A percentile compares a stretch with the other conserved stretches of the same genome.
Evolutionary conservation across 2,113 vertebrate species (phyloP).

Genomic region (Pongo abelii): DNA sequence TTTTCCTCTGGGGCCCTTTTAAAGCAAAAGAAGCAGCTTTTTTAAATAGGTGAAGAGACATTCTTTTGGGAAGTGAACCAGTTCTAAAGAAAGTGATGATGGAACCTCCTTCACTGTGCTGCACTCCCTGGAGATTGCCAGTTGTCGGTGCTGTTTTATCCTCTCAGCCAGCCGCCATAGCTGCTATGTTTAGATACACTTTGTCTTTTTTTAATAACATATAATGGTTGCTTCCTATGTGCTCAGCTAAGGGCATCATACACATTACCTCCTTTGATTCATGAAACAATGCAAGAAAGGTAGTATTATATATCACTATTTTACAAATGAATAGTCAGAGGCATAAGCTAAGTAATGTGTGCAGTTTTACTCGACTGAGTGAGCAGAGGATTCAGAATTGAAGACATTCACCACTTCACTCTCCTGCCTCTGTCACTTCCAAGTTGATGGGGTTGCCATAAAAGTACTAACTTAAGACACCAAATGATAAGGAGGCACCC

Average conservation of each 20-base stretch:
- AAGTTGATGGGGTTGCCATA: neutral
- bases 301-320: neutral
- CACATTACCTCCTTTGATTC: neutral
- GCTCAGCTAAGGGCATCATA: neutral
- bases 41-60: neutral
- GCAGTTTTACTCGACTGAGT: neutral
- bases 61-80: neutral
- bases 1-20: neutral
- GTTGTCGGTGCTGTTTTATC: neutral
- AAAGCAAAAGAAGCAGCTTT: slow-evolving; percentile 15
- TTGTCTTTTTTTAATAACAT: neutral
- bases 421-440: neutral
- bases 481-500: neutral
- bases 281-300: neutral
- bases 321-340: neutral
- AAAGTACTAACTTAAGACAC: neutral
- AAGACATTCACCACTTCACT: neutral
- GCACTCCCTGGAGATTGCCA: neutral
- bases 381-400: neutral
- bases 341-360: neutral
- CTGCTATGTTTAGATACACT: neutral
- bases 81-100: neutral
- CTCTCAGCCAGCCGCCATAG: neutral
- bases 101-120: neutral
- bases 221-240: neutral